A percentile compares a stretch with the other conserved stretches of the same genome.
phyloP scores from a whole-genome alignment of 2,888 invertebrate genomes.

The Sphecodes monilicornis region DNA sequence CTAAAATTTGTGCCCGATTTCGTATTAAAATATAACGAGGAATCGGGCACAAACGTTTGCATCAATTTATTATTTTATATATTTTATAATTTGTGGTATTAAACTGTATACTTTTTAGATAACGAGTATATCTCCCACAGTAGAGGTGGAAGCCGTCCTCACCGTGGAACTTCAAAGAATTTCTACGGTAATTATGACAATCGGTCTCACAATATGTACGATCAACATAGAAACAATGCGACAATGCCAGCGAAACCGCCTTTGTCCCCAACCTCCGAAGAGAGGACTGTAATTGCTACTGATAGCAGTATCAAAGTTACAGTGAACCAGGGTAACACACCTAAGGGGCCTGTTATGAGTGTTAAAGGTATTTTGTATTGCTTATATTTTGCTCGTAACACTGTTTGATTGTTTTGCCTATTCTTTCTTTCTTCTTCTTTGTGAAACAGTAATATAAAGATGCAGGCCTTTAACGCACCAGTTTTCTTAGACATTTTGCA shows the following conservation, averaged over 20 bases:
- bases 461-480: no score
- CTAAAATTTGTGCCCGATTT: no score
- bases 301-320: conserved; percentile 79
- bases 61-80: background rate
- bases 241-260: conserved; percentile 52
- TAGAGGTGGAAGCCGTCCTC: conserved; percentile 67
- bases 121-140: conserved; percentile 70
- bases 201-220: conserved; percentile 71
- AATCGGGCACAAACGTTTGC: background rate
- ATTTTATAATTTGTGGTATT: background rate
- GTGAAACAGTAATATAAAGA: no score
- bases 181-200: conserved; percentile 71
- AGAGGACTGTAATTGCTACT: conserved; percentile 73
- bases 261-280: conserved; percentile 67
- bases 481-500: no score
- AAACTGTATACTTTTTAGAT: conserved; percentile 57
- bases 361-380: conserved; percentile 77
- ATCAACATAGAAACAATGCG: conserved; percentile 70
- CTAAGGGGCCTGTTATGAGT: conserved; percentile 79
- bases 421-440: background rate
- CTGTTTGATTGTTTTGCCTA: background rate
- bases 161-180: conserved; percentile 69
- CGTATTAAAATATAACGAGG: no score
- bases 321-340: conserved; percentile 72
- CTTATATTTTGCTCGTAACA: background rate